Base-by-base conservation (phyloP, 1,140 invertebrate species). In the Caerostris extrusa region DNA sequence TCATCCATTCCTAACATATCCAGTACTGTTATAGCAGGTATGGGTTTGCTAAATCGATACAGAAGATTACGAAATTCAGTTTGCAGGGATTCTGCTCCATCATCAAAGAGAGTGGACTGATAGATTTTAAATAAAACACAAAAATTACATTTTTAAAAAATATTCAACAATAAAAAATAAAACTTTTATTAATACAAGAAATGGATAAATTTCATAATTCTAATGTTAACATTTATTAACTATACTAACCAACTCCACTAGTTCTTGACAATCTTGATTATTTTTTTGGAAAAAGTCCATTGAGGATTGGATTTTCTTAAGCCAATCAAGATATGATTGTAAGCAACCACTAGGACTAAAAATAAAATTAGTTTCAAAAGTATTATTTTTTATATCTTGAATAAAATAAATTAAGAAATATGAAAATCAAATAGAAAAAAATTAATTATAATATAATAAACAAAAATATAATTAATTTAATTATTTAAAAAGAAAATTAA, bases 211-310 rank as follows among this genome's bases (percentile, higher is more conserved):
- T 67, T 3, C 7, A 10, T 67, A 67, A n/a, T 82, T 7, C 61
- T 82, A 7, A 91, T 71, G 3, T 56, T 12, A n/a, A 89, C 6
- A 77, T 6, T 14, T 6, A 53, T 56, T 60, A 56, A 91, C 50
- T 60, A 83, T 17, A 94, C 90, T 97, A 95, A 98, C 98, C 87
- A 99, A 98, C 96, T 99, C 99, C 95, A 98, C 98, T 87, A 99
- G 96, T 96, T 99, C 98, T 57, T 99, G 98, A 95, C 98, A 99
- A 95, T 98, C 98, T 3, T 98, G 98, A 96, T 99, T 99, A 95
- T 99, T 98, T 95, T 98, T 98, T 95, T 98, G 97, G 96, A 99
- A 99, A 96, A 99, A 99, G 64, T 97, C 97, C 95, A 98, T 97
- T 85, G 99, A 98, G 95, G 97, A 97, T 85, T 98, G 97, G 67